These are phyloP conservation scores for Liasis olivaceus DNA, from an alignment of 2,797 vertebrate species.

Conservation along the genomic window DNA sequence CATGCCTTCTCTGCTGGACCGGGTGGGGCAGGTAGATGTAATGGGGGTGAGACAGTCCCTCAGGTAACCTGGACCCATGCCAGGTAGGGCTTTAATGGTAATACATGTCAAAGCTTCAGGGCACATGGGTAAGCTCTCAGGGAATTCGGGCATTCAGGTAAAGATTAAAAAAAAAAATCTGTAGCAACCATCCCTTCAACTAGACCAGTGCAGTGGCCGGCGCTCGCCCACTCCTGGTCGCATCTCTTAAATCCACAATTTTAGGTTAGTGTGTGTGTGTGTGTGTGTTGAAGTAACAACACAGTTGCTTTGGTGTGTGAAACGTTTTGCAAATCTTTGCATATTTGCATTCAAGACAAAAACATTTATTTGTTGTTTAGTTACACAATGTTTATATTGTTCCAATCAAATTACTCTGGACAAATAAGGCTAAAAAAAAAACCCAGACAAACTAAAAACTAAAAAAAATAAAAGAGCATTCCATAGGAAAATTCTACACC, in stretches of 20 bases:
- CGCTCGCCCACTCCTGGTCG: too few species aligned
- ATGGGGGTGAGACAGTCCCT: too few species aligned
- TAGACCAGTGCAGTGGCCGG: too few species aligned
- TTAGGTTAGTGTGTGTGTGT: not conserved
- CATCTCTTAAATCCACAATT: not conserved
- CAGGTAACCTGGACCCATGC: too few species aligned
- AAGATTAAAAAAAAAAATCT: too few species aligned
- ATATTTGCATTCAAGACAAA: not conserved
- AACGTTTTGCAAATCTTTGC: not conserved
- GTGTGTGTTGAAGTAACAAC: not conserved
- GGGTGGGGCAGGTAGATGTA: too few species aligned
- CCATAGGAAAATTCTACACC: not conserved
- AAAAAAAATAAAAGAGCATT: not conserved
- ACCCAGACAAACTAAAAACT: not conserved
- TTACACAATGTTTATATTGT: not conserved
- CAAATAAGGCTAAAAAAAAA: not conserved
- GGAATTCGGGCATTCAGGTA: too few species aligned
- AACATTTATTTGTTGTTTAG: not conserved
- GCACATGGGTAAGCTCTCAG: too few species aligned
- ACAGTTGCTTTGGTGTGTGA: not conserved
- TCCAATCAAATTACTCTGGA: not conserved
- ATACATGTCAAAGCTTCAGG: too few species aligned
- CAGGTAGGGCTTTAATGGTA: too few species aligned
- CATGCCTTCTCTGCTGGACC: too few species aligned
- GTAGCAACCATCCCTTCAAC: too few species aligned